Evolutionary conservation across 2,113 vertebrate species (phyloP), one percentile per base, ranked within the genome.

Genomic region (Lagopus leucura): DNA sequence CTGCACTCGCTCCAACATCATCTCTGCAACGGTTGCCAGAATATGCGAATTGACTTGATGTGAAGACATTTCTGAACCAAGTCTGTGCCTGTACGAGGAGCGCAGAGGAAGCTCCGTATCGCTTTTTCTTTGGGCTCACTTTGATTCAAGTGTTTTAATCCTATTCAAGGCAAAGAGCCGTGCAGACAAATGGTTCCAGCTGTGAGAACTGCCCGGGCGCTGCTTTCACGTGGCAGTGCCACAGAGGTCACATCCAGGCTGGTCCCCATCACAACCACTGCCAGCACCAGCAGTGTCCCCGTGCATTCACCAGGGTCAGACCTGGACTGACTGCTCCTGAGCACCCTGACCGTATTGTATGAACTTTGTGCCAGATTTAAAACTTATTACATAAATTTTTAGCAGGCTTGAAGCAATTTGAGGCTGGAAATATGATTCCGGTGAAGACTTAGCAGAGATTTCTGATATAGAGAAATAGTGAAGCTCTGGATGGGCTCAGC

Each of bases 281-380:
- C 79, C 82, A 52, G 54, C 16, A 1, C 55, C 58, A 69, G 75
- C 76, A 70, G 50, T 60, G 54, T 17, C 55, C 28, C 43, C 5
- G 0, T 0, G 0, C 7, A 28, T 63, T 12, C 32, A 18, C 18
- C 55, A 25, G n/a, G 15, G 47, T 47, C 69, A 45, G 13, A 27
- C 28, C 21, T 14, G 24, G 12, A 34, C 65, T 86, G 50, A 58
- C 28, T 47, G 10, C 28, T 54, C 65, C 76, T 69, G 61, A 70
- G 24, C 8, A 28, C 24, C 10, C 61, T 52, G 8, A 32, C 6
- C 22, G 5, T 19, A 7, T 60, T 10, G 2, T 28, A 69, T 3
- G 1, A 88, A 34, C 3, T 42, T 47, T 17, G 25, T 43, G 42
- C 24, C 72, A 83, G 15, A 2, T 27, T 45, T 86, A 25, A 42